Base-by-base conservation (phyloP, 2,888 invertebrate species). In the Pyrgus malvae region DNA sequence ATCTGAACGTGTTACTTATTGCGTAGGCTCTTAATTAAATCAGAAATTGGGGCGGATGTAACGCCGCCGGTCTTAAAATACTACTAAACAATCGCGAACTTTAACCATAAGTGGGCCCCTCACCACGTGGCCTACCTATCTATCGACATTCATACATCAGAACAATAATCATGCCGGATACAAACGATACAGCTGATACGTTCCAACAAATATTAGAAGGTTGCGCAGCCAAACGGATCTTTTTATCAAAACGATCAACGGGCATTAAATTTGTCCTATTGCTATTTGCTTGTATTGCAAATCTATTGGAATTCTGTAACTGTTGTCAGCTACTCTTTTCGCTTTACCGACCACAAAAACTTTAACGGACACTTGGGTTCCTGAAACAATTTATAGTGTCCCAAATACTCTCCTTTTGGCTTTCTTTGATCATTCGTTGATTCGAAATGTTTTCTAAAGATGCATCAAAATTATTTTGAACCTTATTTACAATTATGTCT, bases 101-200 rank as follows among this genome's bases (percentile, higher is more conserved):
- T 12, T 8, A 46, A 46, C 66, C 68, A 63, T 64, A 67, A 64
- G 63, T 62, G 67, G 65, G 66, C 61, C 69, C 64, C 65, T 64
- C 64, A 58, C 63, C 58, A 58, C 35, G 50, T 51, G 53, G 12
- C 12, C 42, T 37, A 42, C 45, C 62, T 65, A 62, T 61, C 67
- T 71, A 74, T 74, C 72, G 69, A 75, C 69, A 78, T 71, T 74
- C 66, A 74, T 77, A 79, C 77, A 80, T 78, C 77, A 80, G 66
- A 73, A 62, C 62, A 72, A 59, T 71, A 74, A 75, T 76, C 74
- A 72, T 81, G 74, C 83, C 84, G 83, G 84, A 83, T 82, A 76
- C 72, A 69, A 66, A 68, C 68, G 67, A 74, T 70, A 76, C 72
- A 69, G 66, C 69, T 68, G 68, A 74, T 70, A 76, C 66, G 68